Base-by-base conservation (phyloP, 2,888 invertebrate genomes). In the Acronicta leporina region DNA sequence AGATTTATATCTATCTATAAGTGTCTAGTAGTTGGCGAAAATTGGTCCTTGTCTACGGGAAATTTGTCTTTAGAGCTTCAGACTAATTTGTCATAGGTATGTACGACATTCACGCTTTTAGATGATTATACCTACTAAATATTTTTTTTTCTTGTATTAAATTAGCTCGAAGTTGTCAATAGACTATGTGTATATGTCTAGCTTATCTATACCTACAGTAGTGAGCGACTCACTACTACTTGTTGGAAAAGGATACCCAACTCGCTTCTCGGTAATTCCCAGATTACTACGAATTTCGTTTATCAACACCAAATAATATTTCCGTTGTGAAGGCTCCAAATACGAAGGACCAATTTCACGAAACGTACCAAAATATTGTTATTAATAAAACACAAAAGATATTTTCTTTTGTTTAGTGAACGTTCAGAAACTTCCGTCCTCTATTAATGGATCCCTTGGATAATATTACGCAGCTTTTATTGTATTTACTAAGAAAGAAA, bases 311-410 rank as follows among this genome's bases (percentile, higher is more conserved):
- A 44, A 46, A 56, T 45, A 46, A 53, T 48, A 59, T 48, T 46
- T 30, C 43, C 51, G 44, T 65, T 52, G 33, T 16, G 30, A 33
- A 38, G n/a, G 13, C 16, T 52, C 4, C 20, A 41, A 27, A 42
- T 20, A 27, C 15, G 30, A 33, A 63, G 50, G 54, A 46, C 33
- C 38, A 40, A 51, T 61, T 47, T 42, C 20, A 43, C 15, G 13
- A 42, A 48, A 15, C 44, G 40, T 40, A 48, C 47, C n/a, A 53
- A 35, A 33, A 42, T 57, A 42, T 56, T 56, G 47, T 49, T 61
- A 59, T 67, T 67, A 59, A 63, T 61, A 45, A 43, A 56, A 61
- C 45, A 74, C 67, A 73, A 67, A 71, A 61, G 51, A 54, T 35
- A 38, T 30, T 47, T 53, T 67, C 63, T 56, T 67, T 71, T 70